These are phyloP conservation scores for Pterostichus madidus DNA, from an alignment of 2,888 invertebrate genomes.

Conservation along the genomic window DNA sequence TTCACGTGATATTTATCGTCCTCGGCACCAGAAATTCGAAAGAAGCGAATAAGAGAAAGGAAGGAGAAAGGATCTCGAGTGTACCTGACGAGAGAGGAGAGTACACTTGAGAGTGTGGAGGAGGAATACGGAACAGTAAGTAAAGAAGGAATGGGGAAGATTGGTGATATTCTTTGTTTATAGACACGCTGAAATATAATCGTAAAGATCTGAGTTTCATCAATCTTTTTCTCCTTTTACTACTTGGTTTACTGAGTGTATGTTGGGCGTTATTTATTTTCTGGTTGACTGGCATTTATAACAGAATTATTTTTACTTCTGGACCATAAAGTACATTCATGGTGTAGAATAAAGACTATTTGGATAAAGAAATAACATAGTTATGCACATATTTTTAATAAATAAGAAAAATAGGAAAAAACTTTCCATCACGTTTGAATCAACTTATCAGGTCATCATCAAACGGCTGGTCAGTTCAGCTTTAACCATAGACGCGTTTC, in stretches of 20 bases:
- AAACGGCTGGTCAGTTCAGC: too few relatives aligned
- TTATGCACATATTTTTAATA: too few relatives aligned
- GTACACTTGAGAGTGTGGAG: background rate
- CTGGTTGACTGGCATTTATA: background rate
- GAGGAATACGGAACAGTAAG: conserved; percentile 14
- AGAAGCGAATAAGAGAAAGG: background rate
- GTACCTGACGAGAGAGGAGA: background rate
- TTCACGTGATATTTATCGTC: conserved; percentile 40
- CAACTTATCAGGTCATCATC: too few relatives aligned
- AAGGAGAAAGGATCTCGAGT: background rate
- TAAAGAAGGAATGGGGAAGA: conserved; percentile 21
- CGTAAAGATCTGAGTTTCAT: conserved; percentile 26
- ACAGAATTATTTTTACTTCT: background rate
- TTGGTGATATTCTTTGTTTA: conserved; percentile 40
- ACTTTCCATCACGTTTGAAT: too few relatives aligned
- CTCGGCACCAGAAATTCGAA: conserved; percentile 1
- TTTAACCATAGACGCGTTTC: too few relatives aligned
- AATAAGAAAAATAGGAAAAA: too few relatives aligned
- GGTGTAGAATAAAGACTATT: too few relatives aligned
- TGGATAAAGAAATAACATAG: too few relatives aligned
- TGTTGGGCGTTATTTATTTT: background rate
- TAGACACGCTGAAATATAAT: conserved; percentile 43
- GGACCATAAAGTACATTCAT: too few relatives aligned
- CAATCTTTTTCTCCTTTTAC: conserved; percentile 21
- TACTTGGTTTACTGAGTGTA: background rate